phyloP scores from a whole-genome alignment of 2,113 vertebrate genomes.

The Hystrix brachyura region DNA sequence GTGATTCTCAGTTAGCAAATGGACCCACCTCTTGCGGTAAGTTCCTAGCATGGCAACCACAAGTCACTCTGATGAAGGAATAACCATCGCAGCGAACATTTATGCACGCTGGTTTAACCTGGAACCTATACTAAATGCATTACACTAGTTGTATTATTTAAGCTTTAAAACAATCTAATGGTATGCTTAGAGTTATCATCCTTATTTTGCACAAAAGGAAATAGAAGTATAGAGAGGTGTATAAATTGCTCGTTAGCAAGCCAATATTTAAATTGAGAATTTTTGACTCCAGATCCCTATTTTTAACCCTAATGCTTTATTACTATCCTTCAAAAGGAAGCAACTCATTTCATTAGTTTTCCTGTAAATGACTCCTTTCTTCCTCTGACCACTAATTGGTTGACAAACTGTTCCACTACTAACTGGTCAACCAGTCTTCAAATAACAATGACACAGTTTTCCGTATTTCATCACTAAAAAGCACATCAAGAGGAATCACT shows the following conservation, averaged over 20 bases:
- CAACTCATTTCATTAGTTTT: background rate
- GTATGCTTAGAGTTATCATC: background rate
- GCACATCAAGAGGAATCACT: slow-evolving; percentile 24
- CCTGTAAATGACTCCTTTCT: background rate
- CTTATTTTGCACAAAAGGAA: background rate
- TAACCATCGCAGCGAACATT: background rate
- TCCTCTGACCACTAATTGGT: background rate
- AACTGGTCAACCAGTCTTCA: background rate
- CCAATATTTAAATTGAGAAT: background rate
- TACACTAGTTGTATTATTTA: background rate
- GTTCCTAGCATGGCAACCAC: background rate
- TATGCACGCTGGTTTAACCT: background rate
- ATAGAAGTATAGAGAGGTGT: background rate
- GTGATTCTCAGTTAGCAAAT: background rate
- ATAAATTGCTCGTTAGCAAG: background rate
- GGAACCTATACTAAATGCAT: background rate
- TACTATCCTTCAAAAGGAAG: slow-evolving; percentile 13
- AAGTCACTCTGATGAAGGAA: background rate
- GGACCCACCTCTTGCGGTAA: background rate
- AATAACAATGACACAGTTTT: background rate
- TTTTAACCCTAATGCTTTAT: background rate
- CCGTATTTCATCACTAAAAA: slow-evolving; percentile 2
- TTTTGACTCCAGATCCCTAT: background rate
- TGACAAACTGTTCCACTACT: background rate
- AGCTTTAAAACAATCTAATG: background rate